Evolutionary conservation across 2,797 vertebrate genomes (phyloP).

Genomic region (Chaetophractus vellerosus): DNA sequence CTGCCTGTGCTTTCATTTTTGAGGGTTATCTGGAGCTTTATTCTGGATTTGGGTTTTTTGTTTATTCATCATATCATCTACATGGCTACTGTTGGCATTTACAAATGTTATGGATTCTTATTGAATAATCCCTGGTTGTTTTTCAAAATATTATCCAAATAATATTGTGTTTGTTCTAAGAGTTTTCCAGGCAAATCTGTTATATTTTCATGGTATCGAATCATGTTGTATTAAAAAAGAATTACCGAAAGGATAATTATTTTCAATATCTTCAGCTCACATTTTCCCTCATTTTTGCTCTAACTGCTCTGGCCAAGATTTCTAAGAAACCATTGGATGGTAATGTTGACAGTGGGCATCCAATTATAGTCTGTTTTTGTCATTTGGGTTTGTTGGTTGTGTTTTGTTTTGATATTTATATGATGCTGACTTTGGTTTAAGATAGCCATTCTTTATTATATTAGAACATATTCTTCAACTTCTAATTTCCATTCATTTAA

Average conservation of each 20-base stretch:
- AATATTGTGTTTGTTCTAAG: not conserved
- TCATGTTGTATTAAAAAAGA: not conserved
- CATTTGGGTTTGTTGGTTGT: not conserved
- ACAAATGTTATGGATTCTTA: conserved; percentile 42
- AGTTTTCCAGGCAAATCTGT: not conserved
- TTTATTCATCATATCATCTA: not conserved
- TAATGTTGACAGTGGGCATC: not conserved
- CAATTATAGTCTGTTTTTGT: not conserved
- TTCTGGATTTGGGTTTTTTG: not conserved
- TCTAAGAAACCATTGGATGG: not conserved
- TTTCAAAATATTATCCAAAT: not conserved
- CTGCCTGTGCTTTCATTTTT: not conserved
- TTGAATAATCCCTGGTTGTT: not conserved
- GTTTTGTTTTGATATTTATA: conserved; percentile 20
- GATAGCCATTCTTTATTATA: not conserved
- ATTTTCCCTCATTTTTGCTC: not conserved
- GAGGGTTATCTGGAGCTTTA: not conserved
- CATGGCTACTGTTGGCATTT: not conserved
- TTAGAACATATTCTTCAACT: not conserved
- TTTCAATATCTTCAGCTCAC: conserved; percentile 20
- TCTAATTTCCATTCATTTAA: conserved; percentile 28
- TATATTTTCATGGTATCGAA: not conserved
- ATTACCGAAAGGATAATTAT: not conserved
- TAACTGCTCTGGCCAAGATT: conserved; percentile 12
- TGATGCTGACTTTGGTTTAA: conserved; percentile 10